A percentile compares a stretch with the other conserved stretches of the same genome.
phyloP scores from a whole-genome alignment of 2,797 vertebrate species.

The Atherinosoma microstoma region DNA sequence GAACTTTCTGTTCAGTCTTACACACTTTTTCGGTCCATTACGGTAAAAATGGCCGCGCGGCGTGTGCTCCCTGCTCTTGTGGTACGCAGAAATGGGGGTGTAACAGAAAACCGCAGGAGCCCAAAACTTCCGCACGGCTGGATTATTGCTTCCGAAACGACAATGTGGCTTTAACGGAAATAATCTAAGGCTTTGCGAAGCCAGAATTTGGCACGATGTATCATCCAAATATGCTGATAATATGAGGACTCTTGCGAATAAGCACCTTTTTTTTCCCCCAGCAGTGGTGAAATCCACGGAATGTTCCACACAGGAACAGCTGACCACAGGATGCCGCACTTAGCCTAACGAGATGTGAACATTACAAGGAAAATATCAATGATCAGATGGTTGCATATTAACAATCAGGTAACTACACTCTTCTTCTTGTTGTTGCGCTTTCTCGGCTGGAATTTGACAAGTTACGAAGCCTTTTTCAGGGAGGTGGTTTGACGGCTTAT shows the following conservation, averaged over 20 bases:
- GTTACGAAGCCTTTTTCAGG: constrained; percentile 43
- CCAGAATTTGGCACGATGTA: neutral
- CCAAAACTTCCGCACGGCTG: constrained; percentile 51
- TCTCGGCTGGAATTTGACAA: constrained; percentile 29
- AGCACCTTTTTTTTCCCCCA: constrained; percentile 71
- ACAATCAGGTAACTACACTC: constrained; percentile 83
- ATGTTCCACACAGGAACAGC: constrained; percentile 84
- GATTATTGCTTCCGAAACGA: constrained; percentile 10
- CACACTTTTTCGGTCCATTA: constrained; percentile 70
- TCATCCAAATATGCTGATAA: neutral
- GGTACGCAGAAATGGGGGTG: constrained; percentile 76
- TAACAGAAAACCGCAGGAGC: constrained; percentile 56
- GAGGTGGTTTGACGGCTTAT: constrained; percentile 54
- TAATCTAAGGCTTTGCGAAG: neutral
- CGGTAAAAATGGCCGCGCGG: constrained; percentile 80
- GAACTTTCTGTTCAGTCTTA: constrained; percentile 52
- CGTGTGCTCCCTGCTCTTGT: constrained; percentile 67
- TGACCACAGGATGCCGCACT: constrained; percentile 83
- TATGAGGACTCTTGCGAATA: constrained; percentile 17
- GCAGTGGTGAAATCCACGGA: constrained; percentile 85
- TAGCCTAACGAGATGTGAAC: constrained; percentile 84
- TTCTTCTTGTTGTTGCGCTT: constrained; percentile 36
- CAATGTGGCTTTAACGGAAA: constrained; percentile 9
- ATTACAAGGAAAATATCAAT: constrained; percentile 73
- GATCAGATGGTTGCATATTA: constrained; percentile 82